A percentile compares a stretch with the other conserved stretches of the same genome.
Evolutionary conservation across 92 coral and sea anemone species (phyloP).

Genomic region (Zoanthus sansibaricus): DNA sequence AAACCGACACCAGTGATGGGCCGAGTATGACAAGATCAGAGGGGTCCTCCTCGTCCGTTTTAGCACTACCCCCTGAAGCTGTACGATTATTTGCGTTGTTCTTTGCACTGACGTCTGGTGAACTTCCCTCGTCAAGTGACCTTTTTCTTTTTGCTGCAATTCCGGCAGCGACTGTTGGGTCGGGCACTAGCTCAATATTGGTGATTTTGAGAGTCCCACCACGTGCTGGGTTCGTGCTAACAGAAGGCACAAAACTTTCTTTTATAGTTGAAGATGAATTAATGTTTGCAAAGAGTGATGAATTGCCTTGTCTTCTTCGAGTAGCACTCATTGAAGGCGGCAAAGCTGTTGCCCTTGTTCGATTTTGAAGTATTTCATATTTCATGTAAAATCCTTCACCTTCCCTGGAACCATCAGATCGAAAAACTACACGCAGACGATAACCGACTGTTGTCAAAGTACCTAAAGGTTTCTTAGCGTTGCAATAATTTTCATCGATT

Average conservation of each 20-base stretch:
- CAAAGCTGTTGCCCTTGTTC: slow-evolving; percentile 11
- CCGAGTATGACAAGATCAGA: slow-evolving; percentile 81
- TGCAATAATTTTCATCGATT: slow-evolving; percentile 14
- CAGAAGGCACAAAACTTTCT: background rate
- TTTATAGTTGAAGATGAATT: background rate
- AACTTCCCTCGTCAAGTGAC: background rate
- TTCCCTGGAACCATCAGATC: slow-evolving; percentile 6
- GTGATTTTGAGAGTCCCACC: background rate
- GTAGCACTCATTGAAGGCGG: background rate
- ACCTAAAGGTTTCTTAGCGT: slow-evolving; percentile 20
- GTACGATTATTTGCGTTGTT: slow-evolving; percentile 12
- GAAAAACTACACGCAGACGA: slow-evolving; percentile 27
- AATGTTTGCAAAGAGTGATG: background rate
- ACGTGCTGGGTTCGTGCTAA: background rate
- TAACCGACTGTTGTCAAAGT: slow-evolving; percentile 21
- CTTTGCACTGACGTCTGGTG: background rate
- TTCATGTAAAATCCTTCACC: slow-evolving; percentile 26
- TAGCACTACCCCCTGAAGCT: background rate
- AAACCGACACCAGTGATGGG: slow-evolving; percentile 78
- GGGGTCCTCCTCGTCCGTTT: slow-evolving; percentile 59
- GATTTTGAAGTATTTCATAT: slow-evolving; percentile 24
- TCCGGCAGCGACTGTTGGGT: background rate
- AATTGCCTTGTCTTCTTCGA: background rate
- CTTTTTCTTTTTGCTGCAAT: slow-evolving; percentile 19
- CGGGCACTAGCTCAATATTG: background rate